Conservation (phyloP, 2,113 vertebrate species). For the Rhadina sibilatrix region DNA sequence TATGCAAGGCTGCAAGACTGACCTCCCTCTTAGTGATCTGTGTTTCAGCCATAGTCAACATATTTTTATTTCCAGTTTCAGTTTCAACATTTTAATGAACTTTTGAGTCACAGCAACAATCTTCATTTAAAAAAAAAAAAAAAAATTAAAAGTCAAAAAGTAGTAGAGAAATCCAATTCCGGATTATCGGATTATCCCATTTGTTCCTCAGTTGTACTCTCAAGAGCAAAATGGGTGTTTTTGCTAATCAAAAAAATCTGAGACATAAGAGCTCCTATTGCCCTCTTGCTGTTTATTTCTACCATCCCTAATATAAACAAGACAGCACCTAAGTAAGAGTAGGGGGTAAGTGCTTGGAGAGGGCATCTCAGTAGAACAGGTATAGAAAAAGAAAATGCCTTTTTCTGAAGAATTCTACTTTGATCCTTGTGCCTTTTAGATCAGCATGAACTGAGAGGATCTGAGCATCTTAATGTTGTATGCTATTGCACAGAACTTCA, state of each 20-base stretch:
- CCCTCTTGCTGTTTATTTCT: background rate
- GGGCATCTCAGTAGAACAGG: background rate
- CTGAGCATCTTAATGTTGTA: background rate
- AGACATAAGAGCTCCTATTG: background rate
- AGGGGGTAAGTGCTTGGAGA: background rate
- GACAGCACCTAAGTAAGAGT: background rate
- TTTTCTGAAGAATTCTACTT: background rate
- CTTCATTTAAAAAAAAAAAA: background rate
- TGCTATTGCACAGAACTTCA: background rate
- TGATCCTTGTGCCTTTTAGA: background rate
- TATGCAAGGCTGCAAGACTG: background rate
- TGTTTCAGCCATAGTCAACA: background rate
- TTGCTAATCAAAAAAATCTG: background rate
- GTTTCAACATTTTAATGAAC: background rate
- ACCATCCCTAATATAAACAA: background rate
- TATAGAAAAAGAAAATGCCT: background rate
- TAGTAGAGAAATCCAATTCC: background rate
- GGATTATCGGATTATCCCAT: background rate
- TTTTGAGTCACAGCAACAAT: background rate
- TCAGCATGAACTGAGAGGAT: background rate
- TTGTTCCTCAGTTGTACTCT: background rate
- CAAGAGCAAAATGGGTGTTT: background rate
- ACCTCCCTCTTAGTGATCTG: background rate
- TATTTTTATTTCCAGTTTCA: background rate
- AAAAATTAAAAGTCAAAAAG: background rate